Evolutionary conservation across 2,888 invertebrate genomes (phyloP).

Genomic region (Drosophila niveifrons): DNA sequence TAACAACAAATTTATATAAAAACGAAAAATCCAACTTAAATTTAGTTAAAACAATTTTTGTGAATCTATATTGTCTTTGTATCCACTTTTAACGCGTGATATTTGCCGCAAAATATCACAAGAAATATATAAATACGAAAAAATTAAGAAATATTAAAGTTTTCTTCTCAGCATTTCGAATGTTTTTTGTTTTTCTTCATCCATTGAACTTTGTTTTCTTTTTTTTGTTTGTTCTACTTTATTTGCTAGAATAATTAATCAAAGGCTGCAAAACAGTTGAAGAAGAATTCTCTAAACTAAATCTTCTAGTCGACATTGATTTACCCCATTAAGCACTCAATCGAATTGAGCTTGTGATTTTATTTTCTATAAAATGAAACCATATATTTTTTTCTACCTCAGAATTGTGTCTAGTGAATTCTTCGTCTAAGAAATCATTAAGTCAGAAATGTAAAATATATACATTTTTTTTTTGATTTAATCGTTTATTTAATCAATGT

Average conservation of each 20-base stretch:
- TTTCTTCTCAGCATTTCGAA: slow-evolving; percentile 14
- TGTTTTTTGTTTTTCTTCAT: slow-evolving; percentile 8
- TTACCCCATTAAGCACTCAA: background rate
- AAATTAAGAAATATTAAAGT: slow-evolving; percentile 25
- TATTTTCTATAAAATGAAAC: background rate
- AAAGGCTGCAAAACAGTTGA: slow-evolving; percentile 31
- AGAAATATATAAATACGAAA: slow-evolving; percentile 15
- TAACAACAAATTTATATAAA: background rate
- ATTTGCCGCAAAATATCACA: slow-evolving; percentile 13
- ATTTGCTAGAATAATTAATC: slow-evolving; percentile 62
- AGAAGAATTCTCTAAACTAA: background rate
- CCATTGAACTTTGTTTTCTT: background rate
- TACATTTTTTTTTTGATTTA: background rate
- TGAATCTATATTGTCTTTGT: slow-evolving; percentile 25
- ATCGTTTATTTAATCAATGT: background rate
- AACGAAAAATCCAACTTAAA: slow-evolving; percentile 34
- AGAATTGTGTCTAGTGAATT: background rate
- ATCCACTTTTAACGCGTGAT: slow-evolving; percentile 7
- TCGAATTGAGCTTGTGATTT: slow-evolving; percentile 1
- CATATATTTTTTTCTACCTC: background rate
- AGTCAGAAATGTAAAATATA: background rate
- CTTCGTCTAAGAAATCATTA: background rate
- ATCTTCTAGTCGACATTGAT: background rate
- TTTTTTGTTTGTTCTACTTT: slow-evolving; percentile 3
- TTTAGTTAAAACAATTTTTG: slow-evolving; percentile 69